These are phyloP conservation scores for Dioctria rufipes DNA, from an alignment of 2,888 invertebrate genomes.

Conservation along the genomic window DNA sequence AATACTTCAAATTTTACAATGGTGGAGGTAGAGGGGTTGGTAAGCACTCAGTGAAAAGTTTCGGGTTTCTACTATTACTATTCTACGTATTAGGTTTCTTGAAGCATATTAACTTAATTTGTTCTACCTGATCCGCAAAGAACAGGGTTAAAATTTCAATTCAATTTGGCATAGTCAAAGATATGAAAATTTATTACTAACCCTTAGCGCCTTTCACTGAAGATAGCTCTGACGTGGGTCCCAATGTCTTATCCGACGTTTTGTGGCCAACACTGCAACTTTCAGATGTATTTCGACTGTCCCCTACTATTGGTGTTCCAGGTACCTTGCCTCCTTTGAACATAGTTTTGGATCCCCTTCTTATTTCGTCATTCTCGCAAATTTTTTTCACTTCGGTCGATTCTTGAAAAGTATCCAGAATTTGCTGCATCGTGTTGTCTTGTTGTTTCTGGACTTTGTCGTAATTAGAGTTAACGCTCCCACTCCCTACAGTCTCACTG, in stretches of 20 bases:
- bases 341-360: constrained; percentile 22
- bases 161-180: too few species aligned
- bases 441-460: constrained; percentile 19
- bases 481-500: not conserved
- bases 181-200: not conserved
- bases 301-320: not conserved
- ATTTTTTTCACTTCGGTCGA: not conserved
- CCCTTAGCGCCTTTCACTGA: not conserved
- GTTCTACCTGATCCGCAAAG: too few species aligned
- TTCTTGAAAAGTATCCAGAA: constrained; percentile 33
- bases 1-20: too few species aligned
- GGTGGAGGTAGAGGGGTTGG: too few species aligned
- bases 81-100: too few species aligned
- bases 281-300: constrained; percentile 8
- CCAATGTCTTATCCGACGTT: constrained; percentile 17
- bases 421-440: constrained; percentile 13
- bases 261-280: not conserved
- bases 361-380: not conserved
- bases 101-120: too few species aligned
- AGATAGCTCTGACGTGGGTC: not conserved
- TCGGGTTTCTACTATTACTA: too few species aligned
- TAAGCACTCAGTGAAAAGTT: too few species aligned
- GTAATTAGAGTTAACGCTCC: constrained; percentile 1
- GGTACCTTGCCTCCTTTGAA: not conserved
- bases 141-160: too few species aligned